These are phyloP conservation scores for Encarsia formosa DNA, from an alignment of 2,888 invertebrate species.

Conservation along the genomic window DNA sequence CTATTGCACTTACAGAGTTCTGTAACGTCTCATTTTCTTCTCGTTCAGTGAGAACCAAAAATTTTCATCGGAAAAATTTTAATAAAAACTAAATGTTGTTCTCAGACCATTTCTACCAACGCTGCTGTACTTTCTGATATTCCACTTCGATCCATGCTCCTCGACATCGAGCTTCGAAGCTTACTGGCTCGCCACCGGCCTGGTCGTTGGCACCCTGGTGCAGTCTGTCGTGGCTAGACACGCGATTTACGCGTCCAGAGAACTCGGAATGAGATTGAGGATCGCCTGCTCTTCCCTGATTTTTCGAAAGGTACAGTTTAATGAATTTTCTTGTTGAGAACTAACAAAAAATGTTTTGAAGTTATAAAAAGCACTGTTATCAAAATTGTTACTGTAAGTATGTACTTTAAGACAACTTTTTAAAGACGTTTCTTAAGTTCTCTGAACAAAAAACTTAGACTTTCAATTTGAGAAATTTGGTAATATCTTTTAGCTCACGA, in stretches of 20 bases:
- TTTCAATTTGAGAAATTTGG: too few relatives aligned
- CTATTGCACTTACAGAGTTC: too few relatives aligned
- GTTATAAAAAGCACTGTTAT: too few relatives aligned
- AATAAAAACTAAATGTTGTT: slow-evolving; percentile 26
- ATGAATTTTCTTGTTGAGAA: background rate
- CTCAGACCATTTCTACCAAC: slow-evolving; percentile 62
- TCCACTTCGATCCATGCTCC: slow-evolving; percentile 59
- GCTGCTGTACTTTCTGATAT: slow-evolving; percentile 61
- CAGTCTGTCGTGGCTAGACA: slow-evolving; percentile 67
- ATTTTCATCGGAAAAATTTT: background rate
- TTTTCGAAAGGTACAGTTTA: slow-evolving; percentile 69
- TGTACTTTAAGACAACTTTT: too few relatives aligned
- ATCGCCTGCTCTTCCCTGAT: slow-evolving; percentile 76
- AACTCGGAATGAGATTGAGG: slow-evolving; percentile 73
- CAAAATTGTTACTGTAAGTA: too few relatives aligned
- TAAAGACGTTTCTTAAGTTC: too few relatives aligned
- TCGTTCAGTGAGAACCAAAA: too few relatives aligned
- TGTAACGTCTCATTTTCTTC: too few relatives aligned
- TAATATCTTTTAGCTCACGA: slow-evolving; percentile 50
- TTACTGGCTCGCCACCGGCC: slow-evolving; percentile 62
- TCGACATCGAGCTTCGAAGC: slow-evolving; percentile 56
- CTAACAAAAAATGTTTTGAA: too few relatives aligned
- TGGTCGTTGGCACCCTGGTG: slow-evolving; percentile 59
- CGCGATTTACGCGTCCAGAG: slow-evolving; percentile 54
- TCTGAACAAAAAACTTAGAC: too few relatives aligned